A percentile compares a stretch with the other conserved stretches of the same genome.
phyloP scores from a whole-genome alignment of 2,888 invertebrate genomes.

The Calephelis perditalis region DNA sequence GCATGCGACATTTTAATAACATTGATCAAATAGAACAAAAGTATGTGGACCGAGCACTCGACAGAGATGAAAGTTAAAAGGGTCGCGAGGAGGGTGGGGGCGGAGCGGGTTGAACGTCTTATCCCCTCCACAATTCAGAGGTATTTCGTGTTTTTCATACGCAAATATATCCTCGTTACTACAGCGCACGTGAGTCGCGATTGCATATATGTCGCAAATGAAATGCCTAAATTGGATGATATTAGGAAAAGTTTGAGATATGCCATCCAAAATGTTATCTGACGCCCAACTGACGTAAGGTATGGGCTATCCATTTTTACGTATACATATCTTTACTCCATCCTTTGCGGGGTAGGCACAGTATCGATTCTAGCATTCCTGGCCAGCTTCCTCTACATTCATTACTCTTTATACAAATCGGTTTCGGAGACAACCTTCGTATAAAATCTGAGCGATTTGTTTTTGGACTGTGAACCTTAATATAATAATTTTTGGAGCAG shows the following conservation, averaged over 20 bases:
- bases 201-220: conserved; percentile 67
- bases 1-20: conserved; percentile 77
- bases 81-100: conserved; percentile 61
- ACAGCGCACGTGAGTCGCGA: conserved; percentile 73
- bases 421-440: no score
- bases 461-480: no score
- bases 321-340: no score
- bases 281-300: conserved; percentile 32
- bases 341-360: no score
- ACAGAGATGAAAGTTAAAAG: conserved; percentile 79
- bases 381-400: no score
- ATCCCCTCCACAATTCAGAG: conserved; percentile 78
- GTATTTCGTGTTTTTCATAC: conserved; percentile 79
- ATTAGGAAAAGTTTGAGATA: conserved; percentile 2
- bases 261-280: neutral
- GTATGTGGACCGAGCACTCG: conserved; percentile 78
- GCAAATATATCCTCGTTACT: conserved; percentile 78
- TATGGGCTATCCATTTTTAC: no score
- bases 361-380: no score
- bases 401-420: no score
- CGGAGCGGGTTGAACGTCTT: conserved; percentile 75
- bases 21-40: conserved; percentile 79
- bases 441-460: no score
- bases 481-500: no score
- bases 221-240: conserved; percentile 42